Evolutionary conservation across 92 coral and sea anemone genomes (phyloP).

Genomic region (Palythoa heliodiscus): DNA sequence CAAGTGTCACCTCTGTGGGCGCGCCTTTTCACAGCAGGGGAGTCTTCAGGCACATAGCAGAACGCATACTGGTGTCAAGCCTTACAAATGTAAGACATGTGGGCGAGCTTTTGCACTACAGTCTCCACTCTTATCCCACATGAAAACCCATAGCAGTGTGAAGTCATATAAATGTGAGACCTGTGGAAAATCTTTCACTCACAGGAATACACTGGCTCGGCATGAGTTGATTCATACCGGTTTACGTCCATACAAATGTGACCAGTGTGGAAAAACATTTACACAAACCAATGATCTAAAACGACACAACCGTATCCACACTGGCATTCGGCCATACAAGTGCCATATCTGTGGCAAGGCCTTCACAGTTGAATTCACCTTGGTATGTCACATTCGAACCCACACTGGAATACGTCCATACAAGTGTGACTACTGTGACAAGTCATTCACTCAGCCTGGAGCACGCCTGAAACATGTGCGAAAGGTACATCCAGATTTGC

Average conservation of each 20-base stretch:
- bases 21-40: constrained; percentile 96
- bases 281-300: constrained; percentile 95
- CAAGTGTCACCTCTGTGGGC: constrained; percentile 98
- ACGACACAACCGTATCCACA: constrained; percentile 93
- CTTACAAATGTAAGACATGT: constrained; percentile 94
- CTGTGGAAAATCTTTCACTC: constrained; percentile 91
- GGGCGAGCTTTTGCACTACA: constrained; percentile 94
- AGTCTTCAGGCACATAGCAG: constrained; percentile 98
- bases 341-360: constrained; percentile 95
- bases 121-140: constrained; percentile 91
- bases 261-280: constrained; percentile 88
- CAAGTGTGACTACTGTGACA: constrained; percentile 87
- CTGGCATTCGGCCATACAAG: constrained; percentile 93
- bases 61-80: constrained; percentile 96
- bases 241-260: constrained; percentile 88
- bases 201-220: constrained; percentile 90
- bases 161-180: constrained; percentile 86
- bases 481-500: constrained; percentile 87
- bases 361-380: constrained; percentile 91
- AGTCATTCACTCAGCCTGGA: constrained; percentile 98
- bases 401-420: constrained; percentile 98
- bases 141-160: constrained; percentile 93
- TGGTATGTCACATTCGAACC: constrained; percentile 93
- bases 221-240: constrained; percentile 94
- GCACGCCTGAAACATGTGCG: constrained; percentile 92